These are phyloP conservation scores for Oceanites oceanicus DNA, from an alignment of 2,113 vertebrate genomes.

Conservation along the genomic window DNA sequence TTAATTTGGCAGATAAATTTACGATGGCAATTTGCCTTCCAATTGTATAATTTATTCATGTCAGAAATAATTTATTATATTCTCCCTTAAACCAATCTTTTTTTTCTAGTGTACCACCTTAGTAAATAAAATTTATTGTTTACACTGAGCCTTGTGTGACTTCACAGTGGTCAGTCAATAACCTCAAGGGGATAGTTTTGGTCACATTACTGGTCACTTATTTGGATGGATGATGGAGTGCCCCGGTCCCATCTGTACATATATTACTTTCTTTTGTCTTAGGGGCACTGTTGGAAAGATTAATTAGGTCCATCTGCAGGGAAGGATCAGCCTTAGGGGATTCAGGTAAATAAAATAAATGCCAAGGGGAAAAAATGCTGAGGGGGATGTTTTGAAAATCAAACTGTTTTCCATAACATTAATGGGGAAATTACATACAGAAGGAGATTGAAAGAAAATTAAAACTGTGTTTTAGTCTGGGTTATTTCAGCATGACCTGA, in stretches of 20 bases:
- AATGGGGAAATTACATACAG: not conserved
- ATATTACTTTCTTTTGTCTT: slow-evolving; percentile 71
- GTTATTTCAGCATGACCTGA: slow-evolving; percentile 11
- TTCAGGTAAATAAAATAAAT: slow-evolving; percentile 49
- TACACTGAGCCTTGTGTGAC: slow-evolving; percentile 11
- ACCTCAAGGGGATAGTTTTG: slow-evolving; percentile 59
- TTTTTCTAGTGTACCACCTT: not conserved
- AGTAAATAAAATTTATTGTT: slow-evolving; percentile 37
- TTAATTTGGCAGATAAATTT: slow-evolving; percentile 70
- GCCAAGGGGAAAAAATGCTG: slow-evolving; percentile 1
- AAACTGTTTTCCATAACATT: slow-evolving; percentile 26
- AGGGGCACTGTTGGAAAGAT: slow-evolving; percentile 53
- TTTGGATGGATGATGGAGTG: slow-evolving; percentile 64
- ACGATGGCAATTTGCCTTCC: slow-evolving; percentile 59
- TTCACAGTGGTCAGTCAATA: slow-evolving; percentile 49
- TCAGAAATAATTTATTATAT: slow-evolving; percentile 69
- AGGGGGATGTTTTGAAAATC: slow-evolving; percentile 22
- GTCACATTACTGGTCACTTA: slow-evolving; percentile 66
- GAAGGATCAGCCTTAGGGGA: slow-evolving; percentile 41
- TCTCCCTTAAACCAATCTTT: not conserved
- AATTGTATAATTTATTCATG: slow-evolving; percentile 58
- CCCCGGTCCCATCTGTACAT: slow-evolving; percentile 71
- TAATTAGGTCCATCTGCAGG: slow-evolving; percentile 62
- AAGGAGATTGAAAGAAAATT: slow-evolving; percentile 10
- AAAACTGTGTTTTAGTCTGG: slow-evolving; percentile 1